These are phyloP conservation scores for Meiosimyza decipiens DNA, from an alignment of 2,888 invertebrate species.

Conservation along the genomic window DNA sequence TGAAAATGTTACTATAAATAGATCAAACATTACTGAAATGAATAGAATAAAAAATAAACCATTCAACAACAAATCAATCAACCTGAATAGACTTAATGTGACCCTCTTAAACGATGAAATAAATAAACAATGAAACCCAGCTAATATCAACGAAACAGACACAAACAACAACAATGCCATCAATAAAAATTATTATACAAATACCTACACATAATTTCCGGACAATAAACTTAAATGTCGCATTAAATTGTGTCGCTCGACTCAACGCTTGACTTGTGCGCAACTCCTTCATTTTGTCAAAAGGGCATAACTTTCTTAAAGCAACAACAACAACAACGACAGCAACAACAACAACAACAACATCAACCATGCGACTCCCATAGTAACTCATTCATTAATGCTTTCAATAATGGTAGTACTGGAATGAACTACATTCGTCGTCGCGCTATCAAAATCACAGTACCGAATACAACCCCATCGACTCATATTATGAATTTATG, in stretches of 20 bases:
- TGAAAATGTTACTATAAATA: background rate
- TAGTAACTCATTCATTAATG: too few relatives aligned
- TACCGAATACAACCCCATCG: constrained; percentile 1
- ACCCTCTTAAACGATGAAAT: background rate
- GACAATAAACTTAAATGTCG: constrained; percentile 19
- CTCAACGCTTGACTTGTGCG: too few relatives aligned
- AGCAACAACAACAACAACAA: background rate
- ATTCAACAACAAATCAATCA: background rate
- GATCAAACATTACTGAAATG: background rate
- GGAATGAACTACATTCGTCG: too few relatives aligned
- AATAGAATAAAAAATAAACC: background rate
- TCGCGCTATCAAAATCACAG: background rate
- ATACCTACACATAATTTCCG: constrained; percentile 13
- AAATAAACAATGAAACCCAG: background rate
- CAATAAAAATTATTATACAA: constrained; percentile 4
- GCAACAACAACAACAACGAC: background rate
- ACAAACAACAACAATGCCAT: background rate
- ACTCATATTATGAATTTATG: constrained; percentile 37
- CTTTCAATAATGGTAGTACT: too few relatives aligned
- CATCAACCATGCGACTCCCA: too few relatives aligned
- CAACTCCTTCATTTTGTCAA: background rate
- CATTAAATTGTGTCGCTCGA: background rate
- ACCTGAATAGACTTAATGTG: too few relatives aligned
- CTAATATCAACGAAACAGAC: background rate
- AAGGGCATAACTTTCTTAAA: background rate